phyloP scores from a whole-genome alignment of 2,113 vertebrate genomes.

The Cavia aperea region DNA sequence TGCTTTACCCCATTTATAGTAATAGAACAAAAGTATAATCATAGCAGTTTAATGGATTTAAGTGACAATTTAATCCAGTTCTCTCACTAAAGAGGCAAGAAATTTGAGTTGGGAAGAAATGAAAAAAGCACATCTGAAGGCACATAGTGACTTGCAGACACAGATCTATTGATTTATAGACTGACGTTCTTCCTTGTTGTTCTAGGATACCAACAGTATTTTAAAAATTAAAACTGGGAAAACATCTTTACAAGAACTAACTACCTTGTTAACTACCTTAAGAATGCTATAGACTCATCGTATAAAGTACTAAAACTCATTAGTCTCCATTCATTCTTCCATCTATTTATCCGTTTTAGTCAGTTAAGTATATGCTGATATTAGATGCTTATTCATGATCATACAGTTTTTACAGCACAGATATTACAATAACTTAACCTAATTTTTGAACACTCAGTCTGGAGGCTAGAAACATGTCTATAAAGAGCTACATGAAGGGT shows the following conservation, averaged over 20 bases:
- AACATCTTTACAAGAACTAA: not conserved
- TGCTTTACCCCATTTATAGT: not conserved
- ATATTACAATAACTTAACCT: not conserved
- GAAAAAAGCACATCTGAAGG: not conserved
- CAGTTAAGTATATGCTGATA: not conserved
- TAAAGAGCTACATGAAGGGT: not conserved
- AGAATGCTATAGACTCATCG: not conserved
- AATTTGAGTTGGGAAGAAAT: not conserved
- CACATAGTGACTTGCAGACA: not conserved
- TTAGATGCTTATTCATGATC: not conserved
- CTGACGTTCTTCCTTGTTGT: not conserved
- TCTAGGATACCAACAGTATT: not conserved
- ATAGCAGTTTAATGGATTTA: not conserved
- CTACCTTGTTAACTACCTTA: not conserved
- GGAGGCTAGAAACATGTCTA: not conserved
- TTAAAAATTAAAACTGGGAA: not conserved
- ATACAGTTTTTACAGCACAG: not conserved
- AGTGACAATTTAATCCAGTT: not conserved
- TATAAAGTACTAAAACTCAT: not conserved
- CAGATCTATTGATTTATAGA: not conserved
- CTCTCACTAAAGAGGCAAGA: not conserved
- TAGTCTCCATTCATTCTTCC: not conserved
- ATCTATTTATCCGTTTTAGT: not conserved
- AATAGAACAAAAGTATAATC: not conserved
- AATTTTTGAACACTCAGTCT: not conserved